These are phyloP conservation scores for Lophura nycthemera DNA, from an alignment of 2,113 vertebrate species.

Conservation along the genomic window DNA sequence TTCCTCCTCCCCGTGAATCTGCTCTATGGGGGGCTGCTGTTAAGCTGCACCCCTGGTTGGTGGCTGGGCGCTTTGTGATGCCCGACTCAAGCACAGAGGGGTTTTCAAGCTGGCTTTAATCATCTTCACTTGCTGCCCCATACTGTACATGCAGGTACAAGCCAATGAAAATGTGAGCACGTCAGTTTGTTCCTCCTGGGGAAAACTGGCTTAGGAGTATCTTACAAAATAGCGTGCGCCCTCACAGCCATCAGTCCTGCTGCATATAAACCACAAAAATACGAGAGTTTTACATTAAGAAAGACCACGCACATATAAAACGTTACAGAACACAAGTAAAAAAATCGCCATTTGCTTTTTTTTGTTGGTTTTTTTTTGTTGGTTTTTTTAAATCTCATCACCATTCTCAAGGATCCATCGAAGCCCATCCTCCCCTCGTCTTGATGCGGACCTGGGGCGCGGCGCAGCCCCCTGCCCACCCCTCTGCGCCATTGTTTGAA, in stretches of 20 bases:
- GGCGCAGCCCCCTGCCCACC: neutral
- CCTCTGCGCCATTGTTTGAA: fast-evolving
- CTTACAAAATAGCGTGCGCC: slow-evolving; percentile 91
- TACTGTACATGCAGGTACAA: slow-evolving; percentile 86
- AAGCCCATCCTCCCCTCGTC: slow-evolving; percentile 61
- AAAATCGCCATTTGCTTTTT: slow-evolving; percentile 81
- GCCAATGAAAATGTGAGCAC: slow-evolving; percentile 76
- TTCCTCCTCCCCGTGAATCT: too few relatives aligned
- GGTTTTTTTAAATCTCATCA: slow-evolving; percentile 20
- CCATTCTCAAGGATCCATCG: slow-evolving; percentile 60
- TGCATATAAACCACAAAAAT: slow-evolving; percentile 95
- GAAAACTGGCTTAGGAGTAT: slow-evolving; percentile 79
- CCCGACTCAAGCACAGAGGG: neutral
- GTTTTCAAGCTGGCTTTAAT: slow-evolving; percentile 84
- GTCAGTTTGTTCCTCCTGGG: slow-evolving; percentile 27
- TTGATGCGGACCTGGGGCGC: slow-evolving; percentile 39
- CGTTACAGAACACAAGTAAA: slow-evolving; percentile 92
- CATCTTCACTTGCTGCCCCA: slow-evolving; percentile 76
- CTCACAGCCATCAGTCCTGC: slow-evolving; percentile 90
- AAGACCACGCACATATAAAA: slow-evolving; percentile 97
- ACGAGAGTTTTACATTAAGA: slow-evolving; percentile 92
- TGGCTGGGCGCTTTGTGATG: neutral
- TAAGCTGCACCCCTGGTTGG: fast-evolving
- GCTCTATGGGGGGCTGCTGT: too few relatives aligned
- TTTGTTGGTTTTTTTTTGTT: neutral